phyloP scores from a whole-genome alignment of 2,113 vertebrate genomes.

The Clarias macrocephalus region DNA sequence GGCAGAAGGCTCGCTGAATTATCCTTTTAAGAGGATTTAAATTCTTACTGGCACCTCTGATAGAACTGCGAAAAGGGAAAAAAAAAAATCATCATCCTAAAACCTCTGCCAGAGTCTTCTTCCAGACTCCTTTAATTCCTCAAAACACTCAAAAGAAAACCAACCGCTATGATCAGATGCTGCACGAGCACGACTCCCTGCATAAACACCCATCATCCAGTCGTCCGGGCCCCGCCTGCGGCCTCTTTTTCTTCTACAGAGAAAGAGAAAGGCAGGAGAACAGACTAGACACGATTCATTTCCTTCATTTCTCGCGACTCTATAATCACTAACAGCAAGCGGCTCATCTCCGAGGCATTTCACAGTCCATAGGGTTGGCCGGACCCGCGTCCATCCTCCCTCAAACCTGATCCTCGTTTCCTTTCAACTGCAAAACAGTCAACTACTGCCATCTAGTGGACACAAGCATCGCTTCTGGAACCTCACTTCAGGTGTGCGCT shows the following conservation, averaged over 20 bases:
- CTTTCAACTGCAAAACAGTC: not conserved
- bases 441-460: constrained; percentile 54
- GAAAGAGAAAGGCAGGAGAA: constrained; percentile 1
- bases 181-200: not conserved
- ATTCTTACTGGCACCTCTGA: not conserved
- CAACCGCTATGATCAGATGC: not conserved
- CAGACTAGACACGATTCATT: constrained; percentile 28
- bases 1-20: not conserved
- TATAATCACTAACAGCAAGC: constrained; percentile 44
- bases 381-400: not conserved
- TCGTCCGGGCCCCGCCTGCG: not conserved
- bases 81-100: not conserved
- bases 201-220: not conserved
- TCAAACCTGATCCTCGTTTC: not conserved
- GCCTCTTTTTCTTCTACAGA: not conserved
- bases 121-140: not conserved
- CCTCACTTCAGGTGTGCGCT: not conserved
- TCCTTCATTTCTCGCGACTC: constrained; percentile 23
- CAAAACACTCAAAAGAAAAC: not conserved
- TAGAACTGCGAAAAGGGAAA: not conserved
- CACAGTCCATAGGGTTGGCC: constrained; percentile 40
- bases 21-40: not conserved
- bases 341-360: constrained; percentile 47
- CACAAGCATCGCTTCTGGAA: not conserved
- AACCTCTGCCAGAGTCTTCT: not conserved